Base-by-base conservation (phyloP, 2,888 invertebrate genomes). In the Drosophila peninsularis region DNA sequence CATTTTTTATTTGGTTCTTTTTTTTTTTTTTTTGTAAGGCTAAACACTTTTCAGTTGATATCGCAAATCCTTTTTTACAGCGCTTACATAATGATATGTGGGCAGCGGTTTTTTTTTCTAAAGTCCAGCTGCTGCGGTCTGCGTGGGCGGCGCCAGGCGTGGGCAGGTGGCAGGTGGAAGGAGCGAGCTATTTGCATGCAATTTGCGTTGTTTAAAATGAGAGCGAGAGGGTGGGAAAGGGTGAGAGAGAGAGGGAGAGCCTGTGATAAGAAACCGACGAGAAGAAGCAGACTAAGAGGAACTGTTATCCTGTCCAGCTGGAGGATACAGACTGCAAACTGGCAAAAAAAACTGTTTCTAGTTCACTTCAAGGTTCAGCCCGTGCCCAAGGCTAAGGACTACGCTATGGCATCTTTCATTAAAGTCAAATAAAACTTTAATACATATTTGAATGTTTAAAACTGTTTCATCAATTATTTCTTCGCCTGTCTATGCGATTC, bases 11-110 rank as follows among this genome's bases (percentile, higher is more conserved):
- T 54, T 45, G 42, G 14, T 24, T 45, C 27, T 52, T 62, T 72
- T 54, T 65, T 50, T 34, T 21, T 37, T 52, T 62, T 72, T 54
- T 65, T 50, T 34, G 14, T 37, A 47, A 62, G 60, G 56, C 82
- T 82, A 82, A 81, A 78, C 78, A 82, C 82, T 82, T 81, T 82
- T 82, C 81, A 80, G 80, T 80, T 82, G 78, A 82, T 81, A 81
- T 85, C 80, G 88, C 82, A 89, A 89, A 89, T 88, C 85, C 86
- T 86, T 87, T 60, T 77, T 36, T 68, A 67, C 80, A 71, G 73
- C 75, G 85, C 78, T 81, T 82, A 88, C 86, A 85, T 82, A 87
- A 88, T 89, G 85, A 80, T 79, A 79, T 82, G 83, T 82, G 82
- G 73, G 62, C 77, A 71, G 65, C 45, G 67, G 44, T 21, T 57